Percentiles rank a stretch among this genome's conserved stretches.
These are phyloP conservation scores for Mamestra brassicae DNA, from an alignment of 2,888 invertebrate species.

Conservation along the genomic window DNA sequence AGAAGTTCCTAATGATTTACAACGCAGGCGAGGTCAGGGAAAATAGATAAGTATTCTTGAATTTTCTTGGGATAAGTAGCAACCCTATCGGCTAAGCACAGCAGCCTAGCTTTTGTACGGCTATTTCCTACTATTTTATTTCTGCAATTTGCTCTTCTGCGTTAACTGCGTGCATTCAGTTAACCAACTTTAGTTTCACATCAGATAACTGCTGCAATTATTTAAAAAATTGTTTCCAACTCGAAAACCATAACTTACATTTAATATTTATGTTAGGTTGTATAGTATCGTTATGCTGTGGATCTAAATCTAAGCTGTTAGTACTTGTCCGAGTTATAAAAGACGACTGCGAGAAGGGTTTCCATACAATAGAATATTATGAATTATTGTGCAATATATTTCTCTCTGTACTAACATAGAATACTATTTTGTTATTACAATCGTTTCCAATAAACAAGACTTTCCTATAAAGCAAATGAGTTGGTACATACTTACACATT, in stretches of 20 bases:
- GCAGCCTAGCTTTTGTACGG: conserved; percentile 13
- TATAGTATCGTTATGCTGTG: conserved; percentile 49
- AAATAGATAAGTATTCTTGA: conserved; percentile 8
- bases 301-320: conserved; percentile 56
- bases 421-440: conserved; percentile 62
- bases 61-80: conserved; percentile 12
- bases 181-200: conserved; percentile 10
- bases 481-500: conserved; percentile 84
- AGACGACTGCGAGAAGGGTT: conserved; percentile 58
- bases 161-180: conserved; percentile 13
- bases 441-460: conserved; percentile 55
- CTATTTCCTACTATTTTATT: conserved; percentile 37
- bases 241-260: conserved; percentile 34
- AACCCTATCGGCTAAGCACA: conserved; percentile 28
- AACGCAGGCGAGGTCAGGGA: background rate
- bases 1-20: background rate
- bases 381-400: conserved; percentile 63
- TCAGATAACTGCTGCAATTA: background rate
- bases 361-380: conserved; percentile 64
- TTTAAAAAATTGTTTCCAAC: conserved; percentile 37
- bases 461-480: conserved; percentile 55
- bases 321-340: conserved; percentile 57
- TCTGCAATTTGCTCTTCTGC: conserved; percentile 26
- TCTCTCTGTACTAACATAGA: conserved; percentile 42
- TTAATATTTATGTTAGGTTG: conserved; percentile 49